These are phyloP conservation scores for Apodemus sylvaticus DNA, from an alignment of 2,113 vertebrate species.

Conservation along the genomic window DNA sequence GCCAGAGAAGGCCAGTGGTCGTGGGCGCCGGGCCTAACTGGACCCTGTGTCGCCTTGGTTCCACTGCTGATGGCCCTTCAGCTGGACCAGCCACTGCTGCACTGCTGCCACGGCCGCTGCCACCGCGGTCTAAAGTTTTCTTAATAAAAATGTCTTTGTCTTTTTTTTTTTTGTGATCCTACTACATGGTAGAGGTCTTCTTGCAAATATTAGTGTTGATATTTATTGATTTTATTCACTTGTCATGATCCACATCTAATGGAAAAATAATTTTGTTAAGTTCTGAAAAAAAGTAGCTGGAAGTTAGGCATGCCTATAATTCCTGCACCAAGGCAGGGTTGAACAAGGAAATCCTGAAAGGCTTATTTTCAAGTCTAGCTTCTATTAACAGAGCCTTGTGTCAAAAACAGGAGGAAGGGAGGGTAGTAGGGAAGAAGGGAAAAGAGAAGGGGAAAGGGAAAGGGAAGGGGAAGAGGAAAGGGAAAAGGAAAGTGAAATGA, in stretches of 20 bases:
- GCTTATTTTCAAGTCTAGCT: background rate
- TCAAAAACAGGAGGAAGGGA: background rate
- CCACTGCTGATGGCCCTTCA: no score
- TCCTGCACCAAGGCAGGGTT: background rate
- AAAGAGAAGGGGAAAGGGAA: no score
- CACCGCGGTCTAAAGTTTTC: background rate
- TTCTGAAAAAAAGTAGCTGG: background rate
- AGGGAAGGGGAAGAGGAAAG: background rate
- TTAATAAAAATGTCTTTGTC: background rate
- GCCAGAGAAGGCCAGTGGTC: no score
- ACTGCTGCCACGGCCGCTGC: no score
- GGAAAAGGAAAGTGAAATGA: no score
- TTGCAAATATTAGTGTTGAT: background rate
- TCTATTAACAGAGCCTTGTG: background rate
- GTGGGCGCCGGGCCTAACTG: no score
- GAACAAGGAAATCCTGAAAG: background rate
- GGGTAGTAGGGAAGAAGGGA: background rate
- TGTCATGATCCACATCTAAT: background rate
- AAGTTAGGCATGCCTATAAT: background rate
- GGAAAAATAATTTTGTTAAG: conserved; percentile 31
- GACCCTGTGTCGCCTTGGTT: no score
- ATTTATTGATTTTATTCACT: conserved; percentile 15
- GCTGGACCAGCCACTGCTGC: no score
- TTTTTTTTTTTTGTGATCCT: background rate
- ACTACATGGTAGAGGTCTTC: background rate